phyloP scores from a whole-genome alignment of 2,797 vertebrate genomes.

The Gallinago solitaria region DNA sequence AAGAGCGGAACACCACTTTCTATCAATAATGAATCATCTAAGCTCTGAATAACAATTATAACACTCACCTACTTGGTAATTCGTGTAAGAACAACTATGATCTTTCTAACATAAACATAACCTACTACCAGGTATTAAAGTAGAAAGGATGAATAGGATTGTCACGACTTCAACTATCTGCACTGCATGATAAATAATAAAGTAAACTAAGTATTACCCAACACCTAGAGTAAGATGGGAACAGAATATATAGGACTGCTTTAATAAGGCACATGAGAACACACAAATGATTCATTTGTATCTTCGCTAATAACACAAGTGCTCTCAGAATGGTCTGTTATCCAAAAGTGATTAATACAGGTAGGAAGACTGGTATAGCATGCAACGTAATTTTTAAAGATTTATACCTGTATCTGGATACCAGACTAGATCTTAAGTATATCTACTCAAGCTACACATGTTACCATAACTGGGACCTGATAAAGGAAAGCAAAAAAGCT shows the following conservation, averaged over 20 bases:
- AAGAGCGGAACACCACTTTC: background rate
- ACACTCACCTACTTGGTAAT: background rate
- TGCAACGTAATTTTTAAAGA: background rate
- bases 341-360: background rate
- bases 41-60: slow-evolving; percentile 13
- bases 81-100: background rate
- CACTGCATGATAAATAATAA: background rate
- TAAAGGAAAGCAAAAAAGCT: background rate
- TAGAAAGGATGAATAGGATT: background rate
- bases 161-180: background rate
- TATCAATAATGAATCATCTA: slow-evolving; percentile 37
- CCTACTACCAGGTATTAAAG: background rate
- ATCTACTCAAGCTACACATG: background rate
- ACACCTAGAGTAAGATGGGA: background rate
- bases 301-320: background rate
- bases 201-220: background rate
- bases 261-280: background rate
- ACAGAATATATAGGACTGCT: background rate
- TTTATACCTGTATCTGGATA: background rate
- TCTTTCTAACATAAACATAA: slow-evolving; percentile 28
- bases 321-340: background rate
- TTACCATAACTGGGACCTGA: background rate
- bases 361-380: background rate
- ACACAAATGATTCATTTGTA: background rate
- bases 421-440: background rate